Evolutionary conservation across 1,140 invertebrate species (phyloP), one percentile per base, ranked within the genome.

Genomic region (Anadara kagoshimensis): DNA sequence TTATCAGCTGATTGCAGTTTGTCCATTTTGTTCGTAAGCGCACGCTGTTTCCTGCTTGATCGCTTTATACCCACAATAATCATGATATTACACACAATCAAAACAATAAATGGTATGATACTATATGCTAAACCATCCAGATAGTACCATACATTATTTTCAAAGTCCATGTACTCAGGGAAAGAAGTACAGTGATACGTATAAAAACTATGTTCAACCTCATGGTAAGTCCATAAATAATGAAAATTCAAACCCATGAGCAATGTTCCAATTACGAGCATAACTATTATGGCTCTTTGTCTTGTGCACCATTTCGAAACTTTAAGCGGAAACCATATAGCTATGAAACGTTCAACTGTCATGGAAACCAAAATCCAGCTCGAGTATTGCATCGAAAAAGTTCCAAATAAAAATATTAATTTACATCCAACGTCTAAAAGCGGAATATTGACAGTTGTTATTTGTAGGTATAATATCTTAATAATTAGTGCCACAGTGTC

Each of bases 281-380:
- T 41, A 1, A 67, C 69, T 1, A 75, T 26, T 22, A 62, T 24
- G 5, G 73, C 66, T 14, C 74, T 65, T 18, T 36, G 51, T 36
- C 68, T 73, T 20, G 76, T 56, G 58, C 78, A 85, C 8, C 82
- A 49, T 22, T 77, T 65, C 24, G 75, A 78, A 0, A 86, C 80
- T 41, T 78, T 74, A 1, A 86, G 68, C 0, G 85, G 85, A 41
- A 85, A 84, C 76, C 78, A 83, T 10, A 86, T 80, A 18, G 85
- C 85, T 12, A 84, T 71, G 58, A 82, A 86, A 4, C 85, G 71
- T 66, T 86, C 85, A 5, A 81, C 57, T 5, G 85, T 83, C 82
- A 86, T 84, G 54, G 77, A 73, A 16, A 86, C 84, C 1, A 86
- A 73, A 18, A 86, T 57, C 84, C 84, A 86, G 63, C 84, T 86